phyloP scores from a whole-genome alignment of 2,888 invertebrate genomes.

The Reticulitermes lucifugus region DNA sequence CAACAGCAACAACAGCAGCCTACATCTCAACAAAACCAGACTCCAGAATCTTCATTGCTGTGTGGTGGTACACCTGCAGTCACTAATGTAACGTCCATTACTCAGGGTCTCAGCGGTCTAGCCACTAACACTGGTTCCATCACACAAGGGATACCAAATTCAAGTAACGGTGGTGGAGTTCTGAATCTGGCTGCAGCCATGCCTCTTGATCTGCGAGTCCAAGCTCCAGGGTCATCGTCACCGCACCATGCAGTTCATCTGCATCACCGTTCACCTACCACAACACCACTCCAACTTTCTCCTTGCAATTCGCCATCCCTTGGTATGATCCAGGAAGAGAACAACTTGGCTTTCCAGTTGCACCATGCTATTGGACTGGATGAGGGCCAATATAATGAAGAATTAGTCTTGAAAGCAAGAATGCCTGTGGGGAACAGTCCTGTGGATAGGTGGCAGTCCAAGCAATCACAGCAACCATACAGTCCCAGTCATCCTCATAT shows the following conservation, averaged over 20 bases:
- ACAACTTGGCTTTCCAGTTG: slow-evolving; percentile 56
- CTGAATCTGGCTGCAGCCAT: slow-evolving; percentile 66
- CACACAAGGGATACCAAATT: slow-evolving; percentile 75
- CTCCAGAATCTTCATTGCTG: background rate
- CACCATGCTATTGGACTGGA: slow-evolving; percentile 23
- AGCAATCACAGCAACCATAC: background rate
- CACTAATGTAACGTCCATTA: slow-evolving; percentile 66
- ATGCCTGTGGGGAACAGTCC: background rate
- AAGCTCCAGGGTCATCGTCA: slow-evolving; percentile 38
- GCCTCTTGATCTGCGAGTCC: slow-evolving; percentile 59
- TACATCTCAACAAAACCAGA: background rate
- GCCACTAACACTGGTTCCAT: slow-evolving; percentile 80
- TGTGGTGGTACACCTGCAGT: slow-evolving; percentile 1
- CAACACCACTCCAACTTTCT: slow-evolving; percentile 66
- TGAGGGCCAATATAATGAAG: background rate
- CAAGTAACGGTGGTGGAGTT: slow-evolving; percentile 12
- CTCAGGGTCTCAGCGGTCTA: slow-evolving; percentile 78
- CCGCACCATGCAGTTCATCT: slow-evolving; percentile 52
- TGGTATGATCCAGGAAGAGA: slow-evolving; percentile 84
- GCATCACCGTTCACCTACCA: slow-evolving; percentile 62
- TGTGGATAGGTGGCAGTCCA: background rate
- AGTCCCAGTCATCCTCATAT: slow-evolving; percentile 80
- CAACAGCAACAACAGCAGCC: slow-evolving; percentile 28
- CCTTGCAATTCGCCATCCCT: slow-evolving; percentile 68
- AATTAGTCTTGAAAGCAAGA: slow-evolving; percentile 3